Evolutionary conservation across 2,113 vertebrate species (phyloP), one percentile per base, ranked within the genome.

Genomic region (Acanthochromis polyacanthus): DNA sequence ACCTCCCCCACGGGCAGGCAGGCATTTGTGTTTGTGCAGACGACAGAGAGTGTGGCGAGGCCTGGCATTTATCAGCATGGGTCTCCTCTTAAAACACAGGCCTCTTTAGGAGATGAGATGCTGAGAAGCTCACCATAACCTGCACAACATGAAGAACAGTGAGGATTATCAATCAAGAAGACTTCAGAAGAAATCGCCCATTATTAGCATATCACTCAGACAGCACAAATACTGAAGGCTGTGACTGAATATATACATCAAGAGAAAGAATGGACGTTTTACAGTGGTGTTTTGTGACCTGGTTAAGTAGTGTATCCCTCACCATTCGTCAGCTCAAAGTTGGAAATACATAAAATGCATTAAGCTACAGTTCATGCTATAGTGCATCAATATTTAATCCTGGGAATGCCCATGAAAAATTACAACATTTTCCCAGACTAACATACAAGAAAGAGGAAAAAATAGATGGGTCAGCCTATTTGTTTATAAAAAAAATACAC

Each of bases 51-150:
- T 62, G 91, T 83, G 90, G 93, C 90, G 91, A 80, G 77, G 87
- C 78, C 93, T 91, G 93, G 94, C 95, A 94, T 94, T 95, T 95
- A 96, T 93, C 94, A 94, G 94, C 94, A 95, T 95, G 94, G 92
- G 93, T 92, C 91, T 93, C 92, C 88, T 88, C 91, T 91, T 91
- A 88, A 88, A 86, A 91, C 72, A 43, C 80, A 86, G 82, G 85
- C 90, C 91, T 94, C 88, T 88, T 90, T 71, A 88, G 84, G 85
- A 91, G 92, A 86, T 79, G 84, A 80, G 82, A 85, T 74, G 17
- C 65, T 3, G 78, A 74, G 65, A 82, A 69, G 68, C 85, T 90
- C 89, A 92, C 82, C 93, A 93, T 93, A 90, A 89, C 92, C 91
- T 93, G 89, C 30, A 70, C 16, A 17, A 64, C 36, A 82, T 6